A percentile compares a stretch with the other conserved stretches of the same genome.
Evolutionary conservation across 2,113 vertebrate genomes (phyloP).

Genomic region (Thomomys bottae): DNA sequence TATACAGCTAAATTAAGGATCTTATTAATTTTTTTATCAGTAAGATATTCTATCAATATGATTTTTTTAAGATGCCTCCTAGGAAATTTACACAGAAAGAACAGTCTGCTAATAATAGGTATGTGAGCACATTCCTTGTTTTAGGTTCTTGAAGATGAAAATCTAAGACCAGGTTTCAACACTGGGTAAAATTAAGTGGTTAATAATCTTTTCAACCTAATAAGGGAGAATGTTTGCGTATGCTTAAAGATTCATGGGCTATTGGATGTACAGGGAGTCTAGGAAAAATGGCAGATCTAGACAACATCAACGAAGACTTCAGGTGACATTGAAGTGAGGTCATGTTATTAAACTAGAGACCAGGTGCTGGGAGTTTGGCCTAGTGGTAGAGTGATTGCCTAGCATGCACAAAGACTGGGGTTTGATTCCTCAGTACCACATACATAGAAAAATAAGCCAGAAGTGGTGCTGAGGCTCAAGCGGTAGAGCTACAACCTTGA

Average conservation of each 20-base stretch:
- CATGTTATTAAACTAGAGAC: too few species aligned
- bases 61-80: neutral
- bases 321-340: neutral
- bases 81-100: neutral
- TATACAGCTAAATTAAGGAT: slow-evolving; percentile 11
- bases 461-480: too few species aligned
- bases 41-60: neutral
- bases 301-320: neutral
- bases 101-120: neutral
- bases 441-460: too few species aligned
- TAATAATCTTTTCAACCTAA: neutral
- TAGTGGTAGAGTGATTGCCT: too few species aligned
- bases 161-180: slow-evolving; percentile 9
- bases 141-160: neutral
- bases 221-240: neutral
- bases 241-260: neutral
- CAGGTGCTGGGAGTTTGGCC: too few species aligned
- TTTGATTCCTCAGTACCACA: too few species aligned
- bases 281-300: neutral
- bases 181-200: neutral
- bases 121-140: neutral
- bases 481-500: too few species aligned
- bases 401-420: too few species aligned
- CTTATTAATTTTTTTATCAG: slow-evolving; percentile 36
- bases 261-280: neutral